Conservation (phyloP, 2,888 invertebrate species). For the Chydorus sphaericus region DNA sequence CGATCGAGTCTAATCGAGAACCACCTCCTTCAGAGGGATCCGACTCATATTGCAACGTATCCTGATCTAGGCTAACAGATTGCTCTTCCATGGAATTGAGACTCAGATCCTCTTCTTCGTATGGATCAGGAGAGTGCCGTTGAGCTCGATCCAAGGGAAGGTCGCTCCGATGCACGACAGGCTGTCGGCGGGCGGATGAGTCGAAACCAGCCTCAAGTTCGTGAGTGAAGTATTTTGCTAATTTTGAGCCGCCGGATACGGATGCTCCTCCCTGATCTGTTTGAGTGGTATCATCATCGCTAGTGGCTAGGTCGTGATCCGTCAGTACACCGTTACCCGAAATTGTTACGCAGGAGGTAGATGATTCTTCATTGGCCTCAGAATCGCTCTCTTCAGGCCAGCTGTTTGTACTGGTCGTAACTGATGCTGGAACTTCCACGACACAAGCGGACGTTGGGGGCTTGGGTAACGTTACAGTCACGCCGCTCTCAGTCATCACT, state of each 20-base stretch:
- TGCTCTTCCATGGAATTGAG: constrained; percentile 28
- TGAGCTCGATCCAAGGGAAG: not conserved
- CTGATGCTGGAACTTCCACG: constrained; percentile 29
- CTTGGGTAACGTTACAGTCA: constrained; percentile 11
- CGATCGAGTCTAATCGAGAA: constrained; percentile 23
- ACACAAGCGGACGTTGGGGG: constrained; percentile 11
- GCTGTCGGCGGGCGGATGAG: constrained; percentile 10
- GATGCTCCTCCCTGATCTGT: constrained; percentile 25
- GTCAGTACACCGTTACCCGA: constrained; percentile 12
- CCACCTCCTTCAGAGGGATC: constrained; percentile 19
- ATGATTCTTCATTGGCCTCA: constrained; percentile 17
- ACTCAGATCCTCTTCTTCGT: constrained; percentile 5
- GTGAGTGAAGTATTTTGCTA: constrained; percentile 22
- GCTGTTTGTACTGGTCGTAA: not conserved
- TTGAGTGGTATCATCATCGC: constrained; percentile 37
- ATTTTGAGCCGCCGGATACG: too few relatives aligned
- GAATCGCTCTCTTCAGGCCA: constrained; percentile 13
- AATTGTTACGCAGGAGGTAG: constrained; percentile 15
- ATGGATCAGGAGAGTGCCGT: constrained; percentile 5
- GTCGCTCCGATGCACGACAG: constrained; percentile 13
- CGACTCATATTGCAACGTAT: constrained; percentile 11
- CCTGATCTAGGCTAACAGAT: not conserved
- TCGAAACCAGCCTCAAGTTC: constrained; percentile 27
- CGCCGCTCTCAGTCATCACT: constrained; percentile 13
- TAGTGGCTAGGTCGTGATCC: constrained; percentile 33